phyloP scores from a whole-genome alignment of 2,888 invertebrate genomes.

The Julus scanicus region DNA sequence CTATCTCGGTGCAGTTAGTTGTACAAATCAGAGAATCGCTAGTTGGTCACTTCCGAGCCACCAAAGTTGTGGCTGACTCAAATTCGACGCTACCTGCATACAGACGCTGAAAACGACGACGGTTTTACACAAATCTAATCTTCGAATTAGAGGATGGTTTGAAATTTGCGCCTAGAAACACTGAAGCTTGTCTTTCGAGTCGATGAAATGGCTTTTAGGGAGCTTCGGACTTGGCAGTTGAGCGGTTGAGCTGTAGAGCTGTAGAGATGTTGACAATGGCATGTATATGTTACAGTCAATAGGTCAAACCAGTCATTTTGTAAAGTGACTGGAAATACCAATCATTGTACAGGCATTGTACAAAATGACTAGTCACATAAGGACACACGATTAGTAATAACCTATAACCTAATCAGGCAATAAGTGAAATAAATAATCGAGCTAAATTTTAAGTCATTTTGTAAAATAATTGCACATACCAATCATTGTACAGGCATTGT shows the following conservation, averaged over 20 bases:
- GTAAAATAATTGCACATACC: no score
- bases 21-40: conserved; percentile 28
- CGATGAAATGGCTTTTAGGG: background rate
- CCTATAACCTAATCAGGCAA: no score
- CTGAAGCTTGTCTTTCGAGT: background rate
- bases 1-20: conserved; percentile 3
- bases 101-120: background rate
- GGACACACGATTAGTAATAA: no score
- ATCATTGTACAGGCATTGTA: no score
- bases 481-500: no score
- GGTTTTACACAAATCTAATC: background rate
- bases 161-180: background rate
- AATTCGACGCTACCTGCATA: background rate
- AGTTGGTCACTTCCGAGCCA: conserved; percentile 2
- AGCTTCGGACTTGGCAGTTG: background rate
- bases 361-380: no score
- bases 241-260: background rate
- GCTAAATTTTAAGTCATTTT: no score
- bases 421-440: no score
- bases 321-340: no score
- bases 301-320: no score
- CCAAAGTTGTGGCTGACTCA: background rate
- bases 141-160: background rate
- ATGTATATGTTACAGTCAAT: no score
- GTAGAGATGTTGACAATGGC: background rate